Evolutionary conservation across 2,888 invertebrate genomes (phyloP), one percentile per base, ranked within the genome.

Genomic region (Sarcophaga rosellei): DNA sequence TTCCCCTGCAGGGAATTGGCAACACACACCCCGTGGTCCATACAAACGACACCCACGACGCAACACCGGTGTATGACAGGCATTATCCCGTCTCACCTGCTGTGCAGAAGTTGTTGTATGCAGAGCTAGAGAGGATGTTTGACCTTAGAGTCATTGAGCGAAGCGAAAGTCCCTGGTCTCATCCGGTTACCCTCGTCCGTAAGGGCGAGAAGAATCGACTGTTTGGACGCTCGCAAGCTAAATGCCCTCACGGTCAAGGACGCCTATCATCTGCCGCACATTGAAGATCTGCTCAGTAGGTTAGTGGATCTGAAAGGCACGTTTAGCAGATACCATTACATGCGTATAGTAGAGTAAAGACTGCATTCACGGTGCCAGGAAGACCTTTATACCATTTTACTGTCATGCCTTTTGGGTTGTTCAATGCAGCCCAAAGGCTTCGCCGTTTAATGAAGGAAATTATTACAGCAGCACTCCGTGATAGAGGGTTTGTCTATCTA

Each of bases 151-250:
- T 81, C 17, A 74, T 81, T 59, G 74, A 81, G 45, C 15, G 6
- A 1, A 80, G 80, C 4, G 65, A 68, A 17, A 74, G 74, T 47
- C 68, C 62, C 10, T 74, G 74, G 74, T 74, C 63, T 47, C 74
- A 73, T 23, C 82, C 77, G 45, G 82, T 77, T 12, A 73, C 72
- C 17, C 65, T 83, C 21, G 82, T 76, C 21, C 69, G 77, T 5
- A 73, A 72, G 63, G 79, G 72, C 47, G 66, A 72, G 53, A 77
- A 77, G 61, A 83, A 79, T 45, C 44, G 84, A 15, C 62, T 84
- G 57, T 83, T 12, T 78, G 44, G 75, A 84, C 23, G 70, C 84
- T 57, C 78, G 78, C 4, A 79, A 79, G 45, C 63, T 84, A 4
- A 81, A 81, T 61, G 74, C 73, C 4, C 73, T 73, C 11, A 80